phyloP scores from a whole-genome alignment of 2,113 vertebrate species.

The Phaethornis superciliosus region DNA sequence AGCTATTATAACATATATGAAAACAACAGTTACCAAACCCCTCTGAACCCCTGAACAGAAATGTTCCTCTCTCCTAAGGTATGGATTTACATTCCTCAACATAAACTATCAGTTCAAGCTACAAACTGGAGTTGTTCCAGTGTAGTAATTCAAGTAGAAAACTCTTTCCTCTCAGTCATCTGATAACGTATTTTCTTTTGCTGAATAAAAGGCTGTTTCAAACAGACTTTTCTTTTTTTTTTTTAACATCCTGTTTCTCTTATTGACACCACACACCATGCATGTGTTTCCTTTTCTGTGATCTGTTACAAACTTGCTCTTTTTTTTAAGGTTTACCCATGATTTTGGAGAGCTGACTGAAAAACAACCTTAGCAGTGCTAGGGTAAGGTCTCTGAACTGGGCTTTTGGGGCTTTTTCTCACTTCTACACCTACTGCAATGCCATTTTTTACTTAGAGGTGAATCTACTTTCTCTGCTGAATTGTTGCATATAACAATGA shows the following conservation, averaged over 20 bases:
- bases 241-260: not conserved
- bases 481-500: not conserved
- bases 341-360: not conserved
- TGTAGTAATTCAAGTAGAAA: not conserved
- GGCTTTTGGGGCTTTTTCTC: not conserved
- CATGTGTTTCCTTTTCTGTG: not conserved
- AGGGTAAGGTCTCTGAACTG: not conserved
- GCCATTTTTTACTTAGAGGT: not conserved
- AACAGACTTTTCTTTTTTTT: rapidly evolving
- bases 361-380: not conserved
- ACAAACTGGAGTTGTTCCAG: not conserved
- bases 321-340: not conserved
- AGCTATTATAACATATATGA: conserved; percentile 25
- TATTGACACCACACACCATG: not conserved
- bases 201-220: not conserved
- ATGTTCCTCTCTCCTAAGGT: conserved; percentile 1
- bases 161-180: not conserved
- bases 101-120: not conserved
- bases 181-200: not conserved
- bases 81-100: not conserved
- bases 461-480: not conserved
- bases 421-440: not conserved
- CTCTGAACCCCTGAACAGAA: not conserved
- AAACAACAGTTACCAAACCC: not conserved
- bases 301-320: not conserved